Evolutionary conservation across 2,113 vertebrate species (phyloP).

Genomic region (Fulica atra): DNA sequence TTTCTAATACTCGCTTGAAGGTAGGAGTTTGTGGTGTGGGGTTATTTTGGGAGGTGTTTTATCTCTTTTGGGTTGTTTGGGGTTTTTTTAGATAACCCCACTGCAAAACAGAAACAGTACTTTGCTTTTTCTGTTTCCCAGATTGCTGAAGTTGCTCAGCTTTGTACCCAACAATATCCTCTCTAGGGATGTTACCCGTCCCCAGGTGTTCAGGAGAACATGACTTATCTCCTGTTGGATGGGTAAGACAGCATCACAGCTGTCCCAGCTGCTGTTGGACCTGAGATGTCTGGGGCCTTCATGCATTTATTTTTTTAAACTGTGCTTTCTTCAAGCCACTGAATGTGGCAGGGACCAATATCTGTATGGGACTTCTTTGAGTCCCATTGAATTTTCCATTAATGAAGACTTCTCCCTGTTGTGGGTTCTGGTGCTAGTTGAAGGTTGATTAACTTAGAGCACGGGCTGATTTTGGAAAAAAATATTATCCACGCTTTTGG

Average conservation of each 20-base stretch:
- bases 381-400: background rate
- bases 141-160: background rate
- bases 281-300: background rate
- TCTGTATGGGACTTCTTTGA: background rate
- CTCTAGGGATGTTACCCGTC: background rate
- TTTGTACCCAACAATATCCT: background rate
- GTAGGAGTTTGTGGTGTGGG: background rate
- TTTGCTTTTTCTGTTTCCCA: background rate
- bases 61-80: too few relatives aligned
- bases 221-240: background rate
- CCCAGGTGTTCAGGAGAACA: background rate
- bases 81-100: background rate
- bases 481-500: background rate
- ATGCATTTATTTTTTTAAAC: background rate
- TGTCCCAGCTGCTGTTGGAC: background rate
- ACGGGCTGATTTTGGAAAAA: background rate
- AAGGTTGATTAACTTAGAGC: background rate
- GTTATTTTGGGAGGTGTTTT: too few relatives aligned
- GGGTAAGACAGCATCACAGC: background rate
- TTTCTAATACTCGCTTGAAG: background rate
- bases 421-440: background rate
- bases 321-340: background rate
- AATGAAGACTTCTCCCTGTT: background rate
- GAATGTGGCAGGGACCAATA: background rate
- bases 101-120: background rate